Percentiles rank a stretch among this genome's conserved stretches.
These are phyloP conservation scores for Puffinus mauretanicus DNA, from an alignment of 2,113 vertebrate genomes.

Conservation along the genomic window DNA sequence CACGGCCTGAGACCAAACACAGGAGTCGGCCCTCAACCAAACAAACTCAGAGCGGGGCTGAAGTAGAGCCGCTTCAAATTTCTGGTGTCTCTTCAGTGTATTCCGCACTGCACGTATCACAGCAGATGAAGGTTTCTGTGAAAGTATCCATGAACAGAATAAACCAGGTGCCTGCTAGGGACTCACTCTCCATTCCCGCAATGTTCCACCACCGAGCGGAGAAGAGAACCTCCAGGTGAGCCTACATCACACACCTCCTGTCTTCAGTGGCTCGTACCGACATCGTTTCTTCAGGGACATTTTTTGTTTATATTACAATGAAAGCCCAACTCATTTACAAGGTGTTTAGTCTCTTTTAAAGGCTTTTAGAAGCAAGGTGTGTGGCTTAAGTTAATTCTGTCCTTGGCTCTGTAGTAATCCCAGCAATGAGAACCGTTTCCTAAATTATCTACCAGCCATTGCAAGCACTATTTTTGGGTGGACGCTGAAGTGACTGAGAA, in stretches of 20 bases:
- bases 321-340: background rate
- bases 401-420: background rate
- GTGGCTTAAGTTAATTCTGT: background rate
- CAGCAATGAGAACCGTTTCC: background rate
- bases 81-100: background rate
- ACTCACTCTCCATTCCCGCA: background rate
- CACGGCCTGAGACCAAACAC: background rate
- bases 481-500: background rate
- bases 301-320: background rate
- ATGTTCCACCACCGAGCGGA: background rate
- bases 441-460: background rate
- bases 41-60: background rate
- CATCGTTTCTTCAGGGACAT: background rate
- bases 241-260: background rate
- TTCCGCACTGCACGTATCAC: fast-evolving
- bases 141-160: background rate
- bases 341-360: background rate
- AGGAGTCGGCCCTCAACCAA: background rate
- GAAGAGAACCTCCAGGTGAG: background rate
- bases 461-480: background rate
- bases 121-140: background rate
- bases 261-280: background rate
- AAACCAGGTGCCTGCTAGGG: background rate
- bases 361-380: background rate
- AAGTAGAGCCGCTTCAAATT: background rate